Evolutionary conservation across 2,113 vertebrate genomes (phyloP).

Genomic region (Paratilapia polleni): DNA sequence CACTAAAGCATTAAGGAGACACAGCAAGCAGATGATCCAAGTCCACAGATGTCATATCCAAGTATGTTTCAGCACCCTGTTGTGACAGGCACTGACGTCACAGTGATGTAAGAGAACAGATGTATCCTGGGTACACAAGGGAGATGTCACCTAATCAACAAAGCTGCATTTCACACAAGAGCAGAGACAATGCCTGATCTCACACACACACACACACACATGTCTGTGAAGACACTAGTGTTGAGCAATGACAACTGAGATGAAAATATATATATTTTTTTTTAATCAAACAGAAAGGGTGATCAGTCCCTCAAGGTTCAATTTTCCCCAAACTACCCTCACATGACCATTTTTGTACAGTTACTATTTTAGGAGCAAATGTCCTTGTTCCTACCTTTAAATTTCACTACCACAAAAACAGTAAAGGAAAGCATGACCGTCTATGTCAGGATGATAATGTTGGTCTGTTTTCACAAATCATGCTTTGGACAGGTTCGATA

Average conservation of each 20-base stretch:
- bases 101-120: constrained; percentile 61
- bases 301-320: background rate
- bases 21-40: constrained; percentile 1
- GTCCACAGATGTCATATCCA: constrained; percentile 33
- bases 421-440: background rate
- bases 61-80: constrained; percentile 38
- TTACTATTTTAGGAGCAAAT: background rate
- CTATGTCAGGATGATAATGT: background rate
- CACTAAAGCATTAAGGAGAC: background rate
- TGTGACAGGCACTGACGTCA: constrained; percentile 68
- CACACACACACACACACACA: background rate
- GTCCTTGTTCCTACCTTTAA: background rate
- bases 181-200: constrained; percentile 52
- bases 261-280: constrained; percentile 2
- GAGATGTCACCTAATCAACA: constrained; percentile 76
- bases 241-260: background rate
- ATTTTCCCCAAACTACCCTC: background rate
- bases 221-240: background rate
- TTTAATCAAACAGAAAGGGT: background rate
- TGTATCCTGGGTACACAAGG: constrained; percentile 66
- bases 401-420: background rate
- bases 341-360: background rate
- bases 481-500: background rate
- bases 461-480: background rate
- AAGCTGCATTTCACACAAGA: constrained; percentile 64